phyloP scores from a whole-genome alignment of 2,113 vertebrate species.

The Mellivora capensis region DNA sequence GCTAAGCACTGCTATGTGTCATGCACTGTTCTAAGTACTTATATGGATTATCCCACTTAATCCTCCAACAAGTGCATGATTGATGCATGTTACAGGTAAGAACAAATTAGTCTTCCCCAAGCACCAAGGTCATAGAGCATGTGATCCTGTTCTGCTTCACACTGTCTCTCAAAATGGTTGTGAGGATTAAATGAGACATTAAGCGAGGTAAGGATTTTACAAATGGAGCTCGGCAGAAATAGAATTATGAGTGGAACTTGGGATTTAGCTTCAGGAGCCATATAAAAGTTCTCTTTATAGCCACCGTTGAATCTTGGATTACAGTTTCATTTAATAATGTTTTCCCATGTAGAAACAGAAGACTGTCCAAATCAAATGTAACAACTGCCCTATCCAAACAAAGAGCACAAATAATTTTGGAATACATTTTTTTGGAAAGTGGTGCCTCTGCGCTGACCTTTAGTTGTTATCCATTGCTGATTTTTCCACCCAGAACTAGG shows the following conservation, averaged over 20 bases:
- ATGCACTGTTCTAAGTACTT: not conserved
- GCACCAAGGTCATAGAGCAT: not conserved
- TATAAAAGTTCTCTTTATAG: not conserved
- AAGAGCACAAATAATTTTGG: not conserved
- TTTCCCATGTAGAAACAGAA: not conserved
- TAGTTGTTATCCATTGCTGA: not conserved
- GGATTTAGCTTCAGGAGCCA: not conserved
- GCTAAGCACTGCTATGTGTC: not conserved
- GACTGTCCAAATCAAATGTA: not conserved
- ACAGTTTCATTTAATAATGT: not conserved
- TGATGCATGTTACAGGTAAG: not conserved
- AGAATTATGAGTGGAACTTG: not conserved
- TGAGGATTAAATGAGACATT: not conserved
- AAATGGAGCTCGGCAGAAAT: not conserved
- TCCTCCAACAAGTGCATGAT: not conserved
- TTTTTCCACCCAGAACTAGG: not conserved
- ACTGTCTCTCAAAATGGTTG: not conserved
- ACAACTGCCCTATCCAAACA: not conserved
- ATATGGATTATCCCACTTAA: not conserved
- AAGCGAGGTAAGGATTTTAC: not conserved
- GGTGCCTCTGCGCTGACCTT: not conserved
- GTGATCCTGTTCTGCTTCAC: not conserved
- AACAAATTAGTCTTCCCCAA: not conserved
- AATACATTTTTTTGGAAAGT: not conserved
- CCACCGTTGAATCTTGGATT: not conserved